phyloP scores from a whole-genome alignment of 2,113 vertebrate genomes.

The Pitta sordida region DNA sequence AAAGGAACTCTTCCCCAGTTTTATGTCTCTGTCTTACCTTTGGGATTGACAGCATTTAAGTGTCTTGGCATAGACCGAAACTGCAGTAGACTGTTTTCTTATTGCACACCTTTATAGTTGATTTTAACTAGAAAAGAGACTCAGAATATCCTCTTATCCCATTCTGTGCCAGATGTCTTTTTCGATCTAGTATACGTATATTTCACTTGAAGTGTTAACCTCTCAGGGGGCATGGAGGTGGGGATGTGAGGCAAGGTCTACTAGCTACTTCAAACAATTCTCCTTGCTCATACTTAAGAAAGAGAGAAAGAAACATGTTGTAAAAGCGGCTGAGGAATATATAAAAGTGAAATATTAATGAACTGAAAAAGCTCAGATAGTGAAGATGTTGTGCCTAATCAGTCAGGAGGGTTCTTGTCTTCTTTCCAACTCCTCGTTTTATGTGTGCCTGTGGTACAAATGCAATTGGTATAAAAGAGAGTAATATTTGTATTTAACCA shows the following conservation, averaged over 20 bases:
- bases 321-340: constrained; percentile 57
- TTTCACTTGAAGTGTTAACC: constrained; percentile 46
- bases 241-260: constrained; percentile 32
- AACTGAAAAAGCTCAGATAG: constrained; percentile 47
- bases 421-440: not conserved
- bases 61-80: not conserved
- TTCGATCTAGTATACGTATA: not conserved
- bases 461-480: not conserved
- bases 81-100: not conserved
- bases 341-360: constrained; percentile 72
- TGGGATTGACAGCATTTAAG: not conserved
- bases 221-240: constrained; percentile 20
- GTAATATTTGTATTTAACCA: not conserved
- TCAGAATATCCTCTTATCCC: not conserved
- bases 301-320: constrained; percentile 46
- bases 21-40: not conserved
- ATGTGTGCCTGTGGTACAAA: not conserved
- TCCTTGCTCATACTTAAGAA: constrained; percentile 38
- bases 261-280: constrained; percentile 59
- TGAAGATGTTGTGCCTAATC: not conserved
- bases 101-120: not conserved
- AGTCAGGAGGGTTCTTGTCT: not conserved
- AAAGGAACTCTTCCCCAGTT: not conserved
- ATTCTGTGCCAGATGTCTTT: not conserved
- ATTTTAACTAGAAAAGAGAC: not conserved